These are phyloP conservation scores for Helicoverpa assulta DNA, from an alignment of 2,888 invertebrate species.

Conservation along the genomic window DNA sequence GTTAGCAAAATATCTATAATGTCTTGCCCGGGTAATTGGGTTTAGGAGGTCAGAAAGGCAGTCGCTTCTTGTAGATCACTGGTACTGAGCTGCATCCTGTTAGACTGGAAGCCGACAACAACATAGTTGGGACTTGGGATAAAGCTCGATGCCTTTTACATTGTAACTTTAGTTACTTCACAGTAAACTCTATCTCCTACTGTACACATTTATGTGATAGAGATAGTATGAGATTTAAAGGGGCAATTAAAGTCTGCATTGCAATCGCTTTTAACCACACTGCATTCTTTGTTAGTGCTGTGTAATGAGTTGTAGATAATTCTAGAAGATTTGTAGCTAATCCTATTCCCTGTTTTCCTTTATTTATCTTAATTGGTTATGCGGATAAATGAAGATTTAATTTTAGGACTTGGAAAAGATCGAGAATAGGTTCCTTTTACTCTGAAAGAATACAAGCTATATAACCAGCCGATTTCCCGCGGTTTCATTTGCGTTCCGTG, in stretches of 20 bases:
- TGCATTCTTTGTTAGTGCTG: neutral
- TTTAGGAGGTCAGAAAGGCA: too few relatives aligned
- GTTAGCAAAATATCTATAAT: neutral
- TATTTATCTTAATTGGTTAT: neutral
- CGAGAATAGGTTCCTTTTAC: conserved; percentile 1
- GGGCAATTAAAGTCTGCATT: neutral
- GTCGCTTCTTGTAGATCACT: too few relatives aligned
- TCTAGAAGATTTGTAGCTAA: neutral
- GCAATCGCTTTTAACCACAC: neutral
- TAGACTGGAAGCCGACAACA: too few relatives aligned
- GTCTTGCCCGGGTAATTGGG: too few relatives aligned
- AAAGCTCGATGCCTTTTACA: too few relatives aligned
- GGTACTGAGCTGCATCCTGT: too few relatives aligned
- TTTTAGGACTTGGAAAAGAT: conserved; percentile 13
- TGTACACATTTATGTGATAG: neutral
- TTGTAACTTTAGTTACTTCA: neutral
- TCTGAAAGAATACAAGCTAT: conserved; percentile 31
- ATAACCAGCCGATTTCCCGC: too few relatives aligned
- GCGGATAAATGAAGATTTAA: neutral
- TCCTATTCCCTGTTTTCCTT: too few relatives aligned
- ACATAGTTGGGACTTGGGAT: too few relatives aligned
- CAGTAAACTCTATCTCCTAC: neutral
- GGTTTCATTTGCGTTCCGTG: too few relatives aligned
- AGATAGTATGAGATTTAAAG: neutral
- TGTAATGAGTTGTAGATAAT: neutral